Base-by-base conservation (phyloP, 1,140 invertebrate genomes). In the Physella acuta region DNA sequence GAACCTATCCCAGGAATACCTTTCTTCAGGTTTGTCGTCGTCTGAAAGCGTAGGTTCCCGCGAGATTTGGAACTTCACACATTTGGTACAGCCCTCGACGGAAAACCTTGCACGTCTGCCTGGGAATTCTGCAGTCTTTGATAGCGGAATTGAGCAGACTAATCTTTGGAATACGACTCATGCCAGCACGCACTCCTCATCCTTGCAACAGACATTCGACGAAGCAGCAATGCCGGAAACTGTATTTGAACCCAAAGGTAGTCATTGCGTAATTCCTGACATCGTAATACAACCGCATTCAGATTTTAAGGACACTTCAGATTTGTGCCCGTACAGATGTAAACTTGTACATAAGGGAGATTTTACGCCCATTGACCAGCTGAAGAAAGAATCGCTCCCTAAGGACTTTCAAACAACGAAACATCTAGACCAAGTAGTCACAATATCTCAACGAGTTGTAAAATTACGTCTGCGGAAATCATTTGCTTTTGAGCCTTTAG, bases 371-470 rank as follows among this genome's bases (percentile, higher is more conserved):
- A 31, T 64, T n/a, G 26, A 64, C 4, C 3, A 64, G 30, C n/a
- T 64, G 1, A 34, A 1, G 16, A 3, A n/a, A 16, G 0, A 30
- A 14, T 51, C 16, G 1, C 17, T 64, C 14, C 62, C 62, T 1
- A 0, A n/a, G 8, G 39, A 3, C 1, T 33, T 20, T 20, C 39
- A 31, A 53, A 51, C 5, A 2, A 1, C 2, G 11, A 52, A 16
- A 1, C 30, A 8, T 31, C 3, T 64, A 17, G 20, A 51, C 1
- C 24, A 24, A 1, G 52, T 64, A 1, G 1, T 31, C 11, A 11
- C 44, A 0, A 51, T 64, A 20, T 64, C 62, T 20, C 49, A 64
- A 16, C 62, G 62, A 3, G 62, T 64, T 3, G 62, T 64, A 1
- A 64, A 53, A 30, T 14, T 64, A 28, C 28, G 26, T 8, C 39